Evolutionary conservation across 1,140 invertebrate genomes (phyloP).

Genomic region (Penaeus chinensis): DNA sequence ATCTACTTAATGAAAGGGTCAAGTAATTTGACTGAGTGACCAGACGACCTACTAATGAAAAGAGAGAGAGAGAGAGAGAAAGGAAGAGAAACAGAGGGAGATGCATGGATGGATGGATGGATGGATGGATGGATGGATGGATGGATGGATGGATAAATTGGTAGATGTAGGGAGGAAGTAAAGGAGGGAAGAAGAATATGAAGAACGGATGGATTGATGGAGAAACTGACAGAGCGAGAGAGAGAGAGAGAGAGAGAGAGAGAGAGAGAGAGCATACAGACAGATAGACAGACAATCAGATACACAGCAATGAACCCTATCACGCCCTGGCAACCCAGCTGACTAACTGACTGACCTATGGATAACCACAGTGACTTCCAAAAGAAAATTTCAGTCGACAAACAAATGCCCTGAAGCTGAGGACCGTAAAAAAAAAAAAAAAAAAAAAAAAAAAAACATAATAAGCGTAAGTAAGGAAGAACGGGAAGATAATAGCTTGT

Average conservation of each 20-base stretch:
- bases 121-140: not conserved
- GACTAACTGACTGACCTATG: too few relatives aligned
- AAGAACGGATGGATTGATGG: not conserved
- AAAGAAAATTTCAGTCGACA: too few relatives aligned
- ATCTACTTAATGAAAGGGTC: not conserved
- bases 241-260: not conserved
- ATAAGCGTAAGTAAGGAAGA: too few relatives aligned
- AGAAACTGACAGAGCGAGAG: not conserved
- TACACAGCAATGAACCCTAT: too few relatives aligned
- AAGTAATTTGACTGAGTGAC: not conserved
- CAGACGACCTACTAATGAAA: not conserved
- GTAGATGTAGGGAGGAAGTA: not conserved
- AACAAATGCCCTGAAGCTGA: too few relatives aligned
- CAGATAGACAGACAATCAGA: not conserved
- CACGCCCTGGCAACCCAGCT: too few relatives aligned
- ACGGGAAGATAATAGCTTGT: too few relatives aligned
- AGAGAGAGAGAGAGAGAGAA: slow-evolving; percentile 7
- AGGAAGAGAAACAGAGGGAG: not conserved
- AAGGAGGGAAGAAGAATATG: not conserved
- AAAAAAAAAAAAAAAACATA: too few relatives aligned
- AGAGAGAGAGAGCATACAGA: slow-evolving; percentile 3
- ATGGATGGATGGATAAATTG: not conserved
- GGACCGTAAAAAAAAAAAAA: too few relatives aligned
- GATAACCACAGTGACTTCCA: too few relatives aligned
- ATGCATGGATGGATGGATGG: not conserved